Conservation (phyloP, 2,888 invertebrate genomes). For the Lobophora halterata region DNA sequence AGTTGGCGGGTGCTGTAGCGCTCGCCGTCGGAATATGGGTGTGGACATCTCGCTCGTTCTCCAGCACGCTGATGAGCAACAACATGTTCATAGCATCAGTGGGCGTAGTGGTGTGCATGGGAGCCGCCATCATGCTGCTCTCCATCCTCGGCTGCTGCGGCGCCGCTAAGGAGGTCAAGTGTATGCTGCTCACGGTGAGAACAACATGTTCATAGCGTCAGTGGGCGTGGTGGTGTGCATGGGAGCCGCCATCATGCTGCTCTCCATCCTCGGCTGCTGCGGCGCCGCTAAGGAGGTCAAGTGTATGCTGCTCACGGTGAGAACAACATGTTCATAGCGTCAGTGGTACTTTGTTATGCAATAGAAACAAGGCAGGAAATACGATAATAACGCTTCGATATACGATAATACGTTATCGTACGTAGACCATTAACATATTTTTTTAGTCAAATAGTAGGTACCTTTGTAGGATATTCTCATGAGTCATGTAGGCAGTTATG, state of each 20-base stretch:
- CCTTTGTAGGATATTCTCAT: too few relatives aligned
- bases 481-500: too few relatives aligned
- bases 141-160: conserved; percentile 96
- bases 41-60: conserved; percentile 89
- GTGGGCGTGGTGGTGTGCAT: conserved; percentile 91
- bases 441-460: too few relatives aligned
- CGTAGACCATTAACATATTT: too few relatives aligned
- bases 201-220: conserved; percentile 86
- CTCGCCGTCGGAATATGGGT: conserved; percentile 92
- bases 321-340: too few relatives aligned
- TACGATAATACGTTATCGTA: too few relatives aligned
- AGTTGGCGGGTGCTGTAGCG: conserved; percentile 90
- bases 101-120: conserved; percentile 90
- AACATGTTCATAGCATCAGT: conserved; percentile 93
- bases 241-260: conserved; percentile 89
- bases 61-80: conserved; percentile 91
- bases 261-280: conserved; percentile 95
- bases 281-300: conserved; percentile 97
- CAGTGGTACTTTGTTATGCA: too few relatives aligned
- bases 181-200: conserved; percentile 94
- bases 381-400: too few relatives aligned
- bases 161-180: conserved; percentile 96
- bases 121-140: conserved; percentile 89
- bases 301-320: conserved; percentile 94
- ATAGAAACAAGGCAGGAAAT: too few relatives aligned